Base-by-base conservation (phyloP, 2,888 invertebrate genomes). In the Temnothorax ravouxi region DNA sequence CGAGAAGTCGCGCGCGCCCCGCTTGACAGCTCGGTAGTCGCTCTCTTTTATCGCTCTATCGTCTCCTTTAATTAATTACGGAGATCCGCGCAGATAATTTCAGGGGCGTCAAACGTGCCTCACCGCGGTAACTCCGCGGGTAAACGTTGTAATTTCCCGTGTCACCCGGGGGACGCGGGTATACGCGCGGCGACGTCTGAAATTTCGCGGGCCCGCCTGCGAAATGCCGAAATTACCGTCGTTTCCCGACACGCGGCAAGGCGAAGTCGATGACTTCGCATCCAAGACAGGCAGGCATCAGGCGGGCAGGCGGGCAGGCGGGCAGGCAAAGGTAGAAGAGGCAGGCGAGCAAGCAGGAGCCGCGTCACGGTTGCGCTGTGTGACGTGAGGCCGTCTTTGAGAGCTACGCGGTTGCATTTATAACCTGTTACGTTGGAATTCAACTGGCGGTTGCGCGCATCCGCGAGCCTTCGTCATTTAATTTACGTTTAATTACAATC, bases 171-270 rank as follows among this genome's bases (percentile, higher is more conserved):
- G 44, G n/a, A 61, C 66, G 38, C 56, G 72, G 15, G 41, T 54
- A 21, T 21, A 34, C 29, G 41, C 44, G 59, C 38, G 18, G 29
- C 44, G 38, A 44, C 18, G 47, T 52, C 66, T 38, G 79, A 79
- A 79, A 79, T 38, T 79, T 71, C 13, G 79, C 81, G 62, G 75
- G 52, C 83, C 61, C 61, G 77, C 67, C 69, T 67, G 66, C 69
- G 76, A 79, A 69, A 79, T 69, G 69, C 44, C 69, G 77, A 79
- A 77, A 77, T 83, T 83, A 83, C 79, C 69, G 69, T 69, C 77
- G 59, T 83, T 83, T 79, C 59, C 67, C 69, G 77, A 77, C 83
- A 61, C 50, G 52, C 52, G 83, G 69, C 69, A 44, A 54, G 54
- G 69, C 29, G 69, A 62, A 62, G 83, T 61, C 67, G 83, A 83